These are phyloP conservation scores for Pterois miles DNA, from an alignment of 2,797 vertebrate genomes.

Conservation along the genomic window DNA sequence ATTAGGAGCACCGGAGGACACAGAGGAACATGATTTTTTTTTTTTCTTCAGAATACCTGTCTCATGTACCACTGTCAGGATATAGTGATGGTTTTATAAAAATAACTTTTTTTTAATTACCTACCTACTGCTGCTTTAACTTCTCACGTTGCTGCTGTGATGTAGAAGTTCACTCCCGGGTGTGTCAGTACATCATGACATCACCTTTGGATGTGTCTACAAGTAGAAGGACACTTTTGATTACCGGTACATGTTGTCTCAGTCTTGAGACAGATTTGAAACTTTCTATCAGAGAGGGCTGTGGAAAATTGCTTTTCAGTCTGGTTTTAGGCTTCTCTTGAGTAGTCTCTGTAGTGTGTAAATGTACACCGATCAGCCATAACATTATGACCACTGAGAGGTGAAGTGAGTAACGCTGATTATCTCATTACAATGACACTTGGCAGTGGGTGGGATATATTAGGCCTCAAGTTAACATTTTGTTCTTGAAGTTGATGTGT, in stretches of 20 bases:
- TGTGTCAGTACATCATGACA: neutral
- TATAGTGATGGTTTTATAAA: too few species aligned
- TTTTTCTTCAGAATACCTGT: too few species aligned
- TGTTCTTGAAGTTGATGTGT: too few species aligned
- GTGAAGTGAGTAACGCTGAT: too few species aligned
- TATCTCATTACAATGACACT: too few species aligned
- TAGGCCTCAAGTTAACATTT: too few species aligned
- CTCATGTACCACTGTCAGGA: too few species aligned
- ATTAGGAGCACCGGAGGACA: fast-evolving
- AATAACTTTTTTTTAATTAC: too few species aligned
- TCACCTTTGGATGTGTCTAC: neutral
- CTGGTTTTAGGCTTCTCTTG: neutral
- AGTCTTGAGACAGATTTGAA: neutral
- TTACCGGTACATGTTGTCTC: neutral
- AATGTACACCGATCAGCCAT: too few species aligned
- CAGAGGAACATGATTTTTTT: too few species aligned
- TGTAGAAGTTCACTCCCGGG: neutral
- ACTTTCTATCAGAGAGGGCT: neutral
- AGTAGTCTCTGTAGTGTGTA: neutral
- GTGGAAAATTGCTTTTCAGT: neutral
- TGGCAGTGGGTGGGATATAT: too few species aligned
- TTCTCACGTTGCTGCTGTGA: neutral
- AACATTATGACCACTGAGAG: too few species aligned
- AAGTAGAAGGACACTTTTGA: neutral
- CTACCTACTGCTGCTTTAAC: neutral